These are phyloP conservation scores for Typhlomys cinereus DNA, from an alignment of 2,113 vertebrate species.

Conservation along the genomic window DNA sequence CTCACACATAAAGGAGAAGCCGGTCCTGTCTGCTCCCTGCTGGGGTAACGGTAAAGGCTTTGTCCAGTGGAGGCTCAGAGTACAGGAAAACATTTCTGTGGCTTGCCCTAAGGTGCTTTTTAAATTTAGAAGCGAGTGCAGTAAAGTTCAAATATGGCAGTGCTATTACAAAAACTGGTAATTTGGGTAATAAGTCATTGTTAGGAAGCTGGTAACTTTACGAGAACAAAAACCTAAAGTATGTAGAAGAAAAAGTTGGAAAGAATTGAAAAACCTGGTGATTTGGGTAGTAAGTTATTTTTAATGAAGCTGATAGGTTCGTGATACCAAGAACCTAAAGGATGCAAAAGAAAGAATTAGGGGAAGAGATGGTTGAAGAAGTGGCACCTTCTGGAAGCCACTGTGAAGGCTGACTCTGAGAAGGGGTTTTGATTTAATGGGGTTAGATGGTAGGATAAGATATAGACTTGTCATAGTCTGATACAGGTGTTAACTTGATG, in stretches of 20 bases:
- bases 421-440: slow-evolving; percentile 17
- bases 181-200: not conserved
- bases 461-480: too few relatives aligned
- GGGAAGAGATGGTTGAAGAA: not conserved
- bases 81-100: not conserved
- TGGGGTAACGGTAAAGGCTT: not conserved
- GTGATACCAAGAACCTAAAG: not conserved
- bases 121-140: slow-evolving; percentile 25
- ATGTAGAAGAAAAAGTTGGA: not conserved
- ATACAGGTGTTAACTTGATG: too few relatives aligned
- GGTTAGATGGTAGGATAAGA: not conserved
- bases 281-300: not conserved
- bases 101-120: not conserved
- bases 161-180: not conserved
- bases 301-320: not conserved
- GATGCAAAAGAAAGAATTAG: not conserved
- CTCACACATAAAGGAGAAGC: not conserved
- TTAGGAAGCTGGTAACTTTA: not conserved
- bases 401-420: not conserved
- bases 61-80: not conserved
- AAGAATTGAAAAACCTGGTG: not conserved
- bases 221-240: not conserved
- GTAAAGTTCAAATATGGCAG: not conserved
- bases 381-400: not conserved
- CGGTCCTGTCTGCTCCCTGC: not conserved